Evolutionary conservation across 37 sponge, comb jelly and placozoan genomes (phyloP).

Genomic region (Aplysina aerophoba): DNA sequence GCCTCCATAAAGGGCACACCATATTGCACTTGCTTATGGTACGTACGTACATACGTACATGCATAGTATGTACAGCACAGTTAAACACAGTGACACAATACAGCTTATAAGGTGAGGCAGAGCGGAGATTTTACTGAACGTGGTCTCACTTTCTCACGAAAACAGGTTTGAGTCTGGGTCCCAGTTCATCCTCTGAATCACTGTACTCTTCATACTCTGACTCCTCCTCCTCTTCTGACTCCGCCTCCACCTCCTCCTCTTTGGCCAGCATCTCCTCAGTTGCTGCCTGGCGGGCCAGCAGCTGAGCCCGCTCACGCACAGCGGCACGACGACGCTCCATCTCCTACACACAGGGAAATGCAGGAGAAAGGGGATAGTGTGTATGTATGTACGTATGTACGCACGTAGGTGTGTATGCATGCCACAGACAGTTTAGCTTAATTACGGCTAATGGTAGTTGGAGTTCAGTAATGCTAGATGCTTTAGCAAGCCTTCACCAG

Average conservation of each 20-base stretch:
- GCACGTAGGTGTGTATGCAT: constrained; percentile 21
- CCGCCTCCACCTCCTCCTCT: constrained; percentile 76
- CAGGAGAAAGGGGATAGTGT: background rate
- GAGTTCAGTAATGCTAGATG: too few relatives aligned
- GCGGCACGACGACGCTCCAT: constrained; percentile 44
- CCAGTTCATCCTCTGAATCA: constrained; percentile 94
- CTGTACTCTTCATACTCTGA: constrained; percentile 95
- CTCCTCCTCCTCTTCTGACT: constrained; percentile 71
- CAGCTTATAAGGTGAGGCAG: background rate
- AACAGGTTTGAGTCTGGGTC: constrained; percentile 94
- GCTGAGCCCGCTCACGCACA: constrained; percentile 45
- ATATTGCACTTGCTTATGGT: too few relatives aligned
- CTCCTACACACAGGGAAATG: constrained; percentile 11
- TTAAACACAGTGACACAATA: background rate
- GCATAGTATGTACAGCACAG: background rate
- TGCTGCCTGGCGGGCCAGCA: constrained; percentile 36
- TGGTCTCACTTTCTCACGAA: constrained; percentile 92
- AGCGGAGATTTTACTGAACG: too few relatives aligned
- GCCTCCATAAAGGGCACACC: too few relatives aligned
- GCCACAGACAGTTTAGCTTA: too few relatives aligned
- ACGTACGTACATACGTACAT: constrained; percentile 15
- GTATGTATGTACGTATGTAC: background rate
- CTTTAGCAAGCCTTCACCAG: too few relatives aligned
- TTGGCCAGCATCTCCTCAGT: constrained; percentile 49
- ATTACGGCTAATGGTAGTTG: too few relatives aligned